Base-by-base conservation (phyloP, 2,888 invertebrate genomes). In the Idaea aversata region DNA sequence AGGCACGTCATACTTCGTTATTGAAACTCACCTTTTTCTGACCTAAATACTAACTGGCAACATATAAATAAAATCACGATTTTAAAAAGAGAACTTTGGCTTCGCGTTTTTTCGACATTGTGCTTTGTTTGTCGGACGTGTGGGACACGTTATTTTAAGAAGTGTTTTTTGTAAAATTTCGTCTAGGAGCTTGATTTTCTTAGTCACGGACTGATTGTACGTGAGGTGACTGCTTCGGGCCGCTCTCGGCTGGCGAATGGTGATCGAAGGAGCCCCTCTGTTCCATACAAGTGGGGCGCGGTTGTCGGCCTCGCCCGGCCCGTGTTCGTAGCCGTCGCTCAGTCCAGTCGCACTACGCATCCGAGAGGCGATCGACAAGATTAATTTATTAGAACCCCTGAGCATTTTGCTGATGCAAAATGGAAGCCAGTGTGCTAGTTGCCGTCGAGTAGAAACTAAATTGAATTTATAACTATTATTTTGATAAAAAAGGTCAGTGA, bases 341-440 rank as follows among this genome's bases (percentile, higher is more conserved):
- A n/a, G 25, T 34, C 77, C 85, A 81, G 81, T 81, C 83, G 80
- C 78, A 78, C 75, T 76, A 76, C 82, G 83, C 79, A 83, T 82
- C 83, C 80, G 82, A 81, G 77, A 79, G 77, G 80, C 78, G 78
- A 82, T 82, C 80, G 80, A 82, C 82, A 77, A 77, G 75, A 68
- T 69, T 67, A 64, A 61, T 71, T 73, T 77, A 79, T 79, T 78
- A 78, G 74, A 72, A 66, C 63, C 66, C 59, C 69, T 72, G 64
- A 75, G 76, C 82, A 77, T 77, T 77, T 73, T 76, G 80, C 75
- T 72, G 75, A 70, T 72, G 71, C 76, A 82, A 77, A 80, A 85
- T 86, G 83, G 72, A 74, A 75, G 77, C 71, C 75, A 70, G 75
- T 77, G 79, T 81, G 79, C 67, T 76, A 72, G 75, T 74, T 76